A percentile compares a stretch with the other conserved stretches of the same genome.
These are phyloP conservation scores for Bothrops jararaca DNA, from an alignment of 2,113 vertebrate species.

Conservation along the genomic window DNA sequence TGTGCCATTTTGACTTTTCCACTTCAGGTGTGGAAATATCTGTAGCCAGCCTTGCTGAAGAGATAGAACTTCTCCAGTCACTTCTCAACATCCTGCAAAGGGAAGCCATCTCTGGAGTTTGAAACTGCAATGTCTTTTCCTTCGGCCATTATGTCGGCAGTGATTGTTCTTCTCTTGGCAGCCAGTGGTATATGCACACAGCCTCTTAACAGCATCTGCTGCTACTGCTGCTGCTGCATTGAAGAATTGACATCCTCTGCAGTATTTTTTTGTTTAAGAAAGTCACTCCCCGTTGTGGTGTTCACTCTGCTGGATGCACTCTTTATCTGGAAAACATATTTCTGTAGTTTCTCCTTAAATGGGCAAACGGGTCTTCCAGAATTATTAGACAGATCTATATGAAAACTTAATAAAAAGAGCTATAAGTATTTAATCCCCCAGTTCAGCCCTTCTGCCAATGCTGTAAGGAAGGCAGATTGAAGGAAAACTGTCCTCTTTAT, in stretches of 20 bases:
- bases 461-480: not conserved
- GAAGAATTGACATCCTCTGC: not conserved
- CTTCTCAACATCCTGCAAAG: not conserved
- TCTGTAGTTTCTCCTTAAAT: not conserved
- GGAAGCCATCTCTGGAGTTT: not conserved
- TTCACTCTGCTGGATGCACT: not conserved
- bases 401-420: not conserved
- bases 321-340: not conserved
- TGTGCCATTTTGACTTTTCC: not conserved
- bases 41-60: not conserved
- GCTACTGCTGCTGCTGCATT: conserved; percentile 5
- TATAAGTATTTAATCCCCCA: not conserved
- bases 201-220: not conserved
- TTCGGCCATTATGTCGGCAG: not conserved
- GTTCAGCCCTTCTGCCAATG: not conserved
- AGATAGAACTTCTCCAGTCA: not conserved
- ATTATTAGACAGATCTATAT: not conserved
- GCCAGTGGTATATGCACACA: conserved; percentile 5
- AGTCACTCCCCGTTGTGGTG: not conserved
- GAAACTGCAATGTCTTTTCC: not conserved
- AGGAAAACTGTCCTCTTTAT: not conserved
- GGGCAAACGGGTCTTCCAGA: not conserved
- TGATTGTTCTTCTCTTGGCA: not conserved
- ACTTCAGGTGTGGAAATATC: not conserved
- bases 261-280: not conserved